These are phyloP conservation scores for Strigops habroptila DNA, from an alignment of 2,113 vertebrate genomes.

Conservation along the genomic window DNA sequence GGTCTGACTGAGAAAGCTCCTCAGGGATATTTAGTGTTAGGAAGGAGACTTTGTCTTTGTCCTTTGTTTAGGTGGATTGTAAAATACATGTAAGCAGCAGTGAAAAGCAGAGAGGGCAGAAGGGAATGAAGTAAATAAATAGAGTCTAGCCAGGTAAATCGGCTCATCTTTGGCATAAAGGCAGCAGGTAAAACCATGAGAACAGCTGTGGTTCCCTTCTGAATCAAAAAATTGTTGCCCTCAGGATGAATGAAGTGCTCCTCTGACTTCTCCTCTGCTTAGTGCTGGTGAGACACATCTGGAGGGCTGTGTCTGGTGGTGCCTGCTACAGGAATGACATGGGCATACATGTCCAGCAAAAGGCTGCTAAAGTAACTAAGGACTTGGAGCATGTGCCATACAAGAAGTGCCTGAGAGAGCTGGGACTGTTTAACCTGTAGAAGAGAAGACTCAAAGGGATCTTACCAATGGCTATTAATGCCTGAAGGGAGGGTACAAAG, in stretches of 20 bases:
- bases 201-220: neutral
- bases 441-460: neutral
- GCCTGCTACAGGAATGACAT: neutral
- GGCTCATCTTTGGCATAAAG: neutral
- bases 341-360: fast-evolving
- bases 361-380: neutral
- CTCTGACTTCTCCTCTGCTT: neutral
- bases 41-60: neutral
- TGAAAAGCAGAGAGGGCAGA: neutral
- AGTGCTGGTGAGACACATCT: neutral
- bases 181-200: neutral
- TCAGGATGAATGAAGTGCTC: neutral
- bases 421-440: neutral
- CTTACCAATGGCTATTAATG: neutral
- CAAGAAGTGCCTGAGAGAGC: neutral
- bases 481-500: neutral
- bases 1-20: neutral
- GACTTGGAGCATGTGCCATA: neutral
- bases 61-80: fast-evolving
- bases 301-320: neutral
- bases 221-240: neutral
- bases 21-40: neutral
- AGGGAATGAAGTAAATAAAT: neutral
- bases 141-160: neutral
- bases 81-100: neutral